Conservation (phyloP, 2,888 invertebrate genomes). For the Himalopsyche kuldschensis region DNA sequence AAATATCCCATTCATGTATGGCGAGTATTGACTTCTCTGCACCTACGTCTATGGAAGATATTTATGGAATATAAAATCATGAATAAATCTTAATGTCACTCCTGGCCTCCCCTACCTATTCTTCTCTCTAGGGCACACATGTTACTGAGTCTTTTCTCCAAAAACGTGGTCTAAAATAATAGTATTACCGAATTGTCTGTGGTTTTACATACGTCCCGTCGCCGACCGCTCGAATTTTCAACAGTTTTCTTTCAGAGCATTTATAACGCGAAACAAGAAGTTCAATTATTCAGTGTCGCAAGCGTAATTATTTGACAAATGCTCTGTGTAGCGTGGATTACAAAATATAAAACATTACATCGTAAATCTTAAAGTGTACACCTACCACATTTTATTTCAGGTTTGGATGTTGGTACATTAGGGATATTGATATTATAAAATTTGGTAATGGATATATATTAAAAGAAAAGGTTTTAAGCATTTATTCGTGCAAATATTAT, state of each 20-base stretch:
- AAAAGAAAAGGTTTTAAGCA: no score
- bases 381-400: no score
- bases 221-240: neutral
- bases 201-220: neutral
- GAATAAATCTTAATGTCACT: constrained; percentile 36
- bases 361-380: no score
- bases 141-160: neutral
- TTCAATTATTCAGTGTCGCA: neutral
- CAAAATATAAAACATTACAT: no score
- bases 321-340: neutral
- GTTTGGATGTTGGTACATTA: no score
- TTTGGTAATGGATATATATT: no score
- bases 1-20: neutral
- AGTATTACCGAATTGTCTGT: neutral
- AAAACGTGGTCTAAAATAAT: neutral
- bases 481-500: no score
- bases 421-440: no score
- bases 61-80: constrained; percentile 36
- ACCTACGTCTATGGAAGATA: constrained; percentile 18
- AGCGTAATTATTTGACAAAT: neutral
- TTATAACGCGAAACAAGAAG: neutral
- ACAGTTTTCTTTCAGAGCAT: neutral
- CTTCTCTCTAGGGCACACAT: constrained; percentile 2
- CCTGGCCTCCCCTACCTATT: constrained; percentile 14
- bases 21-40: constrained; percentile 1